These are phyloP conservation scores for Argopecten irradians DNA, from an alignment of 1,140 invertebrate species.

Conservation along the genomic window DNA sequence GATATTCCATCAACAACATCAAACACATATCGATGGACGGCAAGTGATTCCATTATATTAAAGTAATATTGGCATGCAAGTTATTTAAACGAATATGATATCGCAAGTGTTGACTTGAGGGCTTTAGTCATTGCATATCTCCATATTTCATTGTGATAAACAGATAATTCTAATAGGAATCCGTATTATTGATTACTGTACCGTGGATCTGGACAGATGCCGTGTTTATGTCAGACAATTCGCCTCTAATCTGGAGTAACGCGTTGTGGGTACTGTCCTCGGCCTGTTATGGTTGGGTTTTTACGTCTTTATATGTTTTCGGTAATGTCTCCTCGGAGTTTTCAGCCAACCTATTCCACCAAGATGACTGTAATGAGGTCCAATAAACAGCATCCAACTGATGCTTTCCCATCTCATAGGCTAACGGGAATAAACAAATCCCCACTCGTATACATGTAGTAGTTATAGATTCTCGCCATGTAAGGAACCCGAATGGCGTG, in stretches of 20 bases:
- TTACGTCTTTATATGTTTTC: neutral
- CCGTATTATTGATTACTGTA: neutral
- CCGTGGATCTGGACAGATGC: neutral
- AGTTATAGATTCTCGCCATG: neutral
- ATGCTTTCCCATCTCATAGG: neutral
- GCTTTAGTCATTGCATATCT: neutral
- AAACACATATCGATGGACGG: neutral
- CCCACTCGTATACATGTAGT: neutral
- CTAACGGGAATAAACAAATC: neutral
- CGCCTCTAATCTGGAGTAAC: neutral
- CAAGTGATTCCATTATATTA: neutral
- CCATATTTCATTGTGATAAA: neutral
- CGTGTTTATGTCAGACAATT: neutral
- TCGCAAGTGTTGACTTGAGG: neutral
- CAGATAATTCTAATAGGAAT: neutral
- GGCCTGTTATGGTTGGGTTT: neutral
- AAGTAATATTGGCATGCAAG: neutral
- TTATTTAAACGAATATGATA: neutral
- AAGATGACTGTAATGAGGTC: neutral
- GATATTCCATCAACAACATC: neutral
- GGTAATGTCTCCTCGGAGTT: neutral
- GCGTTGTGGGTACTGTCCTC: neutral
- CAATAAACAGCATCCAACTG: constrained; percentile 7
- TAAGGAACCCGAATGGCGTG: neutral
- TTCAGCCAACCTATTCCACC: neutral